These are phyloP conservation scores for Drosophila macrospina DNA, from an alignment of 2,888 invertebrate genomes.

Conservation along the genomic window DNA sequence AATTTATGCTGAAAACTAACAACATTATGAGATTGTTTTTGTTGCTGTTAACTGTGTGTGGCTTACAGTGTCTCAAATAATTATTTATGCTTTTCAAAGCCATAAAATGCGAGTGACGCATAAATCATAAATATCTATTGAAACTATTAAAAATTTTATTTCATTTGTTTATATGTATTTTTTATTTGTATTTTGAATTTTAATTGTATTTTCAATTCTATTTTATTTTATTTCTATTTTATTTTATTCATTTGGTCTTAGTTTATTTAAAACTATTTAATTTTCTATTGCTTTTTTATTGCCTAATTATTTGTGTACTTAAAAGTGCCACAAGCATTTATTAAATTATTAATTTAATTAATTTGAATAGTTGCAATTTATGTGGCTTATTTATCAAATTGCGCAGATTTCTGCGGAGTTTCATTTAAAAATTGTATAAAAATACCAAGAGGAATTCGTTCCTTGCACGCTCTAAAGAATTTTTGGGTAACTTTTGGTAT, in stretches of 20 bases:
- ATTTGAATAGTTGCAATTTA: slow-evolving; percentile 2
- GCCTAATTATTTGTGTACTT: not conserved
- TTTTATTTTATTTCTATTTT: too few relatives aligned
- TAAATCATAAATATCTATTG: slow-evolving; percentile 36
- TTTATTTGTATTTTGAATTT: too few relatives aligned
- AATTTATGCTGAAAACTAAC: slow-evolving; percentile 26
- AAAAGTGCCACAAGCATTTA: not conserved
- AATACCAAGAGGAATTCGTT: slow-evolving; percentile 51
- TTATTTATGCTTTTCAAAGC: slow-evolving; percentile 20
- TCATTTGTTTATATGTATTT: too few relatives aligned
- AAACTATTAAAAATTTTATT: slow-evolving; percentile 17
- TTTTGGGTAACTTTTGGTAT: slow-evolving; percentile 42
- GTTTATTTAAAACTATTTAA: not conserved
- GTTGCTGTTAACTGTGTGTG: not conserved
- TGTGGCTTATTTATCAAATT: slow-evolving; percentile 6
- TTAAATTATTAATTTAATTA: not conserved
- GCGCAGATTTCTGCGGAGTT: slow-evolving; percentile 8
- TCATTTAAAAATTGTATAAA: slow-evolving; percentile 56
- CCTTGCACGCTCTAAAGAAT: slow-evolving; percentile 49
- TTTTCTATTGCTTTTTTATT: not conserved
- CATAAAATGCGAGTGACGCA: slow-evolving; percentile 32
- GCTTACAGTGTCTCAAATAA: slow-evolving; percentile 11
- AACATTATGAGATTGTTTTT: slow-evolving; percentile 10
- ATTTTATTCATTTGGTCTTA: too few relatives aligned
- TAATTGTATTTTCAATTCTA: too few relatives aligned